Conservation (phyloP, 2,797 vertebrate genomes). For the Okamejei kenojei region DNA sequence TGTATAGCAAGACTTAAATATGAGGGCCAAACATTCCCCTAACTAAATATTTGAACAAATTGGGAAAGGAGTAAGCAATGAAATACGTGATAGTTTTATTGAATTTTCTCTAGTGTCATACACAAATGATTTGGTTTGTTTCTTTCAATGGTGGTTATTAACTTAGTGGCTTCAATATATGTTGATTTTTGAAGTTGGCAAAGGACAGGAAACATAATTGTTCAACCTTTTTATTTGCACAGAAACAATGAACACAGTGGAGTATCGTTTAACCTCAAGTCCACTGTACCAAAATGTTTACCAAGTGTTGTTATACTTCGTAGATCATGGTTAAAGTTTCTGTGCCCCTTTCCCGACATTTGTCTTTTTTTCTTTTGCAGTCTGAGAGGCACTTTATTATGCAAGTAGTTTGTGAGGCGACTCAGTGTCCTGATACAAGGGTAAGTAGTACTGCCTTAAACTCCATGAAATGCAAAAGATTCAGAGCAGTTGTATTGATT, state of each 20-base stretch:
- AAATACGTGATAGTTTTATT: too few relatives aligned
- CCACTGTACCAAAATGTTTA: background rate
- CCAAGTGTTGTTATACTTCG: background rate
- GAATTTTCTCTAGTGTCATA: too few relatives aligned
- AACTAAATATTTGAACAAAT: background rate
- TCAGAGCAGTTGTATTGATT: background rate
- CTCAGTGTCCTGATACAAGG: conserved; percentile 91
- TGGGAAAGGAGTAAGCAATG: background rate
- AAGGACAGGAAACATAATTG: background rate
- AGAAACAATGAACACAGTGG: background rate
- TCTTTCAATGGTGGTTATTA: background rate
- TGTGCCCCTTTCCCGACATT: conserved; percentile 3
- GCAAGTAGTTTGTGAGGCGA: conserved; percentile 98
- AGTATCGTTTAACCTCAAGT: background rate
- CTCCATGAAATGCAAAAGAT: background rate
- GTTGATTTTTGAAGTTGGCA: background rate
- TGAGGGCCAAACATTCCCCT: background rate
- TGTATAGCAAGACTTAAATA: background rate
- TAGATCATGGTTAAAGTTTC: background rate
- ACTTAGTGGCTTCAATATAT: background rate
- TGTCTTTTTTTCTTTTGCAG: conserved; percentile 54
- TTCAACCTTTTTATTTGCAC: background rate
- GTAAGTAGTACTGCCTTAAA: conserved; percentile 58
- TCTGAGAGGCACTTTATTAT: conserved; percentile 98
- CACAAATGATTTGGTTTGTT: background rate